Conservation (phyloP, 2,797 vertebrate species). For the Oreonectes daqikongensis region DNA sequence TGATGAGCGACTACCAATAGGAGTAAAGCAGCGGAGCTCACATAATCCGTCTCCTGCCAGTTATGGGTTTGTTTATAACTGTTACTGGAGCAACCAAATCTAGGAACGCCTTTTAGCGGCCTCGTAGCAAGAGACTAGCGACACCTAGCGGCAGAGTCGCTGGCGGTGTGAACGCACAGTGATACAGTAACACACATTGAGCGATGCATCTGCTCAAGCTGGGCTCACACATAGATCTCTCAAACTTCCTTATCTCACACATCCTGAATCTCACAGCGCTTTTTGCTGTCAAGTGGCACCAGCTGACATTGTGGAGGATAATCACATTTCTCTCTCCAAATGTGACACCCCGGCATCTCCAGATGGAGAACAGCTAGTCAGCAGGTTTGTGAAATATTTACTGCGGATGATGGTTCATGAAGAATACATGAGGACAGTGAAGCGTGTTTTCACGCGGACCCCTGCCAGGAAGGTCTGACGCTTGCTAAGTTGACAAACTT, state of each 20-base stretch:
- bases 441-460: constrained; percentile 31
- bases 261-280: constrained; percentile 58
- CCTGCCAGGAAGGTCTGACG: constrained; percentile 56
- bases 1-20: too few species aligned
- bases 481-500: constrained; percentile 56
- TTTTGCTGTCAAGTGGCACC: constrained; percentile 59
- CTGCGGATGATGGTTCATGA: constrained; percentile 46
- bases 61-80: too few species aligned
- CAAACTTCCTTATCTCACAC: constrained; percentile 47
- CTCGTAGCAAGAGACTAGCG: too few species aligned
- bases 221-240: constrained; percentile 42
- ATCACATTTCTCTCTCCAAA: constrained; percentile 56
- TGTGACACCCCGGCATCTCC: constrained; percentile 54
- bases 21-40: too few species aligned
- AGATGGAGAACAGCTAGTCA: constrained; percentile 48
- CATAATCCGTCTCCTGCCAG: too few species aligned
- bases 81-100: too few species aligned
- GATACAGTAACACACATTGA: constrained; percentile 31
- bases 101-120: too few species aligned
- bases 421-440: constrained; percentile 40
- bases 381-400: constrained; percentile 60
- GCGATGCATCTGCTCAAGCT: constrained; percentile 53
- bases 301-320: constrained; percentile 60
- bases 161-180: too few species aligned
- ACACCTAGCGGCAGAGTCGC: too few species aligned